These are phyloP conservation scores for Pseudonaja textilis DNA, from an alignment of 2,113 vertebrate genomes.

Conservation along the genomic window DNA sequence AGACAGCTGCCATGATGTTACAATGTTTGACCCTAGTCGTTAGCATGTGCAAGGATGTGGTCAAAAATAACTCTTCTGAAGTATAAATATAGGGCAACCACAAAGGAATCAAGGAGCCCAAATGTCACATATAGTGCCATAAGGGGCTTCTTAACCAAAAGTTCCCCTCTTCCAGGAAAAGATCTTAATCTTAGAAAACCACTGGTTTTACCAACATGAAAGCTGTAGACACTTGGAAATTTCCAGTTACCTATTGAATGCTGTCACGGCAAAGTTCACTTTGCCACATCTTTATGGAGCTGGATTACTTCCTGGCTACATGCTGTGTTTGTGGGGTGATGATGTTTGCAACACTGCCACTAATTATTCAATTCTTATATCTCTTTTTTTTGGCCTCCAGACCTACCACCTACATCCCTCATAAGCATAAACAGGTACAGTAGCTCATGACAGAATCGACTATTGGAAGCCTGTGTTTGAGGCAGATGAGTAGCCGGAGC, in stretches of 20 bases:
- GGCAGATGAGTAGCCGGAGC: neutral
- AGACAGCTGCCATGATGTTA: neutral
- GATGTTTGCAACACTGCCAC: neutral
- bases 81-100: neutral
- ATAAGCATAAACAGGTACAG: neutral
- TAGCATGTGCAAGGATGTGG: neutral
- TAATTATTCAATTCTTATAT: neutral
- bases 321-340: neutral
- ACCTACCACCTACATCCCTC: neutral
- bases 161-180: neutral
- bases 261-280: neutral
- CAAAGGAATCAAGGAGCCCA: neutral
- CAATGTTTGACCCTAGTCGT: slow-evolving; percentile 3
- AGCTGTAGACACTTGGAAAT: neutral
- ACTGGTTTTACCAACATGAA: neutral
- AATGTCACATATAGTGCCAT: neutral
- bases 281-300: neutral
- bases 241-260: neutral
- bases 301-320: neutral
- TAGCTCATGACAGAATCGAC: neutral
- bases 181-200: neutral
- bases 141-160: neutral
- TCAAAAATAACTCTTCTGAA: neutral
- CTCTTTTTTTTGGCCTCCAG: neutral
- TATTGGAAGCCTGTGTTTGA: neutral